Percentiles rank a stretch among this genome's conserved stretches.
Evolutionary conservation across 2,113 vertebrate species (phyloP).

Genomic region (Coregonus clupeaformis): DNA sequence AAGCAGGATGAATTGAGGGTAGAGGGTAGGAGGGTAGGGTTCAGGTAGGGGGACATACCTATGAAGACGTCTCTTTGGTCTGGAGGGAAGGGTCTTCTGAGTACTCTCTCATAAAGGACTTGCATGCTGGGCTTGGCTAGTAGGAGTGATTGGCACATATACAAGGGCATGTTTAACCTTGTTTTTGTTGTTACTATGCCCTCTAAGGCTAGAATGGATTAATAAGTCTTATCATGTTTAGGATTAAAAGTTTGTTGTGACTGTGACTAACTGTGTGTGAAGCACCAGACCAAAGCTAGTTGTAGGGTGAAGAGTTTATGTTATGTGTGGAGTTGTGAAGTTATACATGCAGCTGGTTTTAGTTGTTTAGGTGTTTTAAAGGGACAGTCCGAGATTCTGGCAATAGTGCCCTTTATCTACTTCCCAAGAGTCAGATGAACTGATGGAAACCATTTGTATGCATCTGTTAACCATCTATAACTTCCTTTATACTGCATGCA

Average conservation of each 20-base stretch:
- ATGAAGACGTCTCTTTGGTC: conserved; percentile 88
- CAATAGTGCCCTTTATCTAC: no score
- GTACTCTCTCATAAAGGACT: conserved; percentile 98
- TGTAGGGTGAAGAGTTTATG: conserved; percentile 12
- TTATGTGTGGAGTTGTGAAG: conserved; percentile 30
- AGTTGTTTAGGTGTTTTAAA: background rate
- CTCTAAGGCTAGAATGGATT: conserved; percentile 37
- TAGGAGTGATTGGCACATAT: conserved; percentile 91
- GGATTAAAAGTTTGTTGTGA: conserved; percentile 56
- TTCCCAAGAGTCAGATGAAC: no score
- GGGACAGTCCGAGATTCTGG: no score
- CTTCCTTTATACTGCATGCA: no score
- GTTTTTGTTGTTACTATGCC: conserved; percentile 43
- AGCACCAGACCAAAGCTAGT: conserved; percentile 14
- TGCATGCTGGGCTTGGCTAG: conserved; percentile 99
- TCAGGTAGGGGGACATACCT: conserved; percentile 84
- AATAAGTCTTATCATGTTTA: conserved; percentile 53
- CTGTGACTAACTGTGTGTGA: conserved; percentile 14
- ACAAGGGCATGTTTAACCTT: conserved; percentile 83
- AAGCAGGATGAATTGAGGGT: background rate
- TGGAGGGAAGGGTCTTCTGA: conserved; percentile 97
- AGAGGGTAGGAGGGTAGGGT: conserved; percentile 40
- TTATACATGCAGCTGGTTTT: conserved; percentile 4
- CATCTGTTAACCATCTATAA: no score
- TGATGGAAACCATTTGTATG: no score